Conservation (phyloP, 2,113 vertebrate species). For the Bettongia penicillata region DNA sequence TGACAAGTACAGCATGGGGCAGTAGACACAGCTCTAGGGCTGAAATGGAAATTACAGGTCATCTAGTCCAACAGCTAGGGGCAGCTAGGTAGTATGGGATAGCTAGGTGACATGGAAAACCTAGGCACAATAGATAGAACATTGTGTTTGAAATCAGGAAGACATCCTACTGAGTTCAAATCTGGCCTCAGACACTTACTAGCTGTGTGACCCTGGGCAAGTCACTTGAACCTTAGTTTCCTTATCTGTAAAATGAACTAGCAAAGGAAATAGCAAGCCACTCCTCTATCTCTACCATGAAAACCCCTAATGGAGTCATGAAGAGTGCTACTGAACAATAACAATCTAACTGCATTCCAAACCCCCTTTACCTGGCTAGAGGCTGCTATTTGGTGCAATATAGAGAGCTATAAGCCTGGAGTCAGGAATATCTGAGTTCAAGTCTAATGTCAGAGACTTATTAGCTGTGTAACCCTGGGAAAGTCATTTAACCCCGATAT, state of each 20-base stretch:
- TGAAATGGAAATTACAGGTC: background rate
- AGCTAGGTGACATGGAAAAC: background rate
- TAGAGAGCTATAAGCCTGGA: background rate
- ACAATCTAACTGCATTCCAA: background rate
- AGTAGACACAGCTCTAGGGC: background rate
- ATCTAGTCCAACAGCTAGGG: too few relatives aligned
- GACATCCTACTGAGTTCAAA: background rate
- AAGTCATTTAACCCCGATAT: background rate
- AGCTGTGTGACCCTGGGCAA: background rate
- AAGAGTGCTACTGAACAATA: background rate
- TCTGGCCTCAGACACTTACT: background rate
- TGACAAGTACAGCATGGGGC: background rate
- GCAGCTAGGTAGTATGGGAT: too few relatives aligned
- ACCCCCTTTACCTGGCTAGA: background rate
- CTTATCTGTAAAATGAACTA: background rate
- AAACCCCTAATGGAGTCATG: background rate
- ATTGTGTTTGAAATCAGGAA: background rate
- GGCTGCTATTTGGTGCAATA: background rate
- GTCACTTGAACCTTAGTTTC: background rate
- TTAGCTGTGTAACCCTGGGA: background rate
- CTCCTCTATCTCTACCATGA: background rate
- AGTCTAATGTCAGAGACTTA: background rate
- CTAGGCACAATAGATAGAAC: background rate
- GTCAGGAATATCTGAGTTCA: background rate
- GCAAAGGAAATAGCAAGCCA: background rate